These are phyloP conservation scores for Drosophila leonis DNA, from an alignment of 2,888 invertebrate genomes.

Conservation along the genomic window DNA sequence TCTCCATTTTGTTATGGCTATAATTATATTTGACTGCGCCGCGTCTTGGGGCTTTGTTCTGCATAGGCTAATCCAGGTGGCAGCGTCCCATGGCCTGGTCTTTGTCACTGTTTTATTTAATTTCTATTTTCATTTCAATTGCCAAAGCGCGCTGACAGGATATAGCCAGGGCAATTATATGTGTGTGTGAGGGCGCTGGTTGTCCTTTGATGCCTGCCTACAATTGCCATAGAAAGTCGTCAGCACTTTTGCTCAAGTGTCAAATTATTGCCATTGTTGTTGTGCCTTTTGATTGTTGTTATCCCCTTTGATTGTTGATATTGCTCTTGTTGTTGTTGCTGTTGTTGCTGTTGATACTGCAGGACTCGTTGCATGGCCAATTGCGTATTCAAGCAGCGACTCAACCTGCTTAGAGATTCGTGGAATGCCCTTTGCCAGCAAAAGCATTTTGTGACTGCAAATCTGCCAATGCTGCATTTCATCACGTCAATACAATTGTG, in stretches of 20 bases:
- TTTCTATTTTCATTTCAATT: conserved; percentile 70
- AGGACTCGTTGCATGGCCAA: conserved; percentile 70
- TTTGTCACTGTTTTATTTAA: conserved; percentile 69
- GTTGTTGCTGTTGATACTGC: conserved; percentile 25
- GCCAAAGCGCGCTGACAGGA: conserved; percentile 31
- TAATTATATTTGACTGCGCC: conserved; percentile 79
- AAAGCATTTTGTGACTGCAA: conserved; percentile 30
- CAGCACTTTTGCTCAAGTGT: conserved; percentile 61
- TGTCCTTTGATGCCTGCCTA: conserved; percentile 52
- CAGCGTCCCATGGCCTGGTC: conserved; percentile 31
- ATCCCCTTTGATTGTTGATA: conserved; percentile 20
- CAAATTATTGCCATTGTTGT: conserved; percentile 58
- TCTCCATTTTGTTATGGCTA: conserved; percentile 74
- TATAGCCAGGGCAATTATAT: conserved; percentile 9
- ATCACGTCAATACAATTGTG: conserved; percentile 43
- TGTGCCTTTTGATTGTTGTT: conserved; percentile 22
- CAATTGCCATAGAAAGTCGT: conserved; percentile 60
- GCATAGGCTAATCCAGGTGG: conserved; percentile 74
- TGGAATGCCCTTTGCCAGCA: conserved; percentile 19
- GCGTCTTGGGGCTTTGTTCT: conserved; percentile 39
- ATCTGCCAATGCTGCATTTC: conserved; percentile 41
- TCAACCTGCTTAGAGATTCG: conserved; percentile 43
- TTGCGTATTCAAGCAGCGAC: conserved; percentile 69
- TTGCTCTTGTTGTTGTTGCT: conserved; percentile 20
- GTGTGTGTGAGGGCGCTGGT: not conserved